Percentiles rank a stretch among this genome's conserved stretches.
phyloP scores from a whole-genome alignment of 2,888 invertebrate species.

The Panorpa germanica region DNA sequence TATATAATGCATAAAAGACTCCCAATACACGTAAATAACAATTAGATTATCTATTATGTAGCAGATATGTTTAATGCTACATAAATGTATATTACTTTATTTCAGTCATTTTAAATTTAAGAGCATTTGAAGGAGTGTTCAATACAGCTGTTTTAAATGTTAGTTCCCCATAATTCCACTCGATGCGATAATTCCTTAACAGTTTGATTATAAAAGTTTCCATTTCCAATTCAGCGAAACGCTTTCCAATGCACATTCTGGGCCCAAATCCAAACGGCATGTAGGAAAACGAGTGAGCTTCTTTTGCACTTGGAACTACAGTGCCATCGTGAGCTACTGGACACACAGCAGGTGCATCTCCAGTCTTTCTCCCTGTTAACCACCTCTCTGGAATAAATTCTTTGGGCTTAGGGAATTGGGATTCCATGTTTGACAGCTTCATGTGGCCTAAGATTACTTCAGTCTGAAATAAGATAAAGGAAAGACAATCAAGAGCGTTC shows the following conservation, averaged over 20 bases:
- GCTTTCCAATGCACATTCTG: slow-evolving; percentile 44
- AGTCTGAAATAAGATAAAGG: slow-evolving; percentile 31
- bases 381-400: slow-evolving; percentile 51
- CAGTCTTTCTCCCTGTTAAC: slow-evolving; percentile 24
- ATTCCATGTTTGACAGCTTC: slow-evolving; percentile 36
- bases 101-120: slow-evolving; percentile 1
- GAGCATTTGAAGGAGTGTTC: background rate
- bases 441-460: slow-evolving; percentile 54
- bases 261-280: slow-evolving; percentile 47
- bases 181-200: too few species aligned
- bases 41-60: too few species aligned
- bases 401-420: slow-evolving; percentile 33
- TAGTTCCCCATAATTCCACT: too few species aligned
- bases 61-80: too few species aligned
- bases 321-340: too few species aligned
- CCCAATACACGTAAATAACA: too few species aligned
- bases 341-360: slow-evolving; percentile 19
- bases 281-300: slow-evolving; percentile 37
- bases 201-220: slow-evolving; percentile 24
- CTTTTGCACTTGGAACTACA: slow-evolving; percentile 20
- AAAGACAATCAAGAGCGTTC: slow-evolving; percentile 6
- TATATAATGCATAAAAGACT: too few species aligned
- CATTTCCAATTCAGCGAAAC: slow-evolving; percentile 43
- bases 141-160: slow-evolving; percentile 2
- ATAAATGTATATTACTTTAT: too few species aligned